Evolutionary conservation across 2,113 vertebrate genomes (phyloP).

Genomic region (Orthonyx spaldingii): DNA sequence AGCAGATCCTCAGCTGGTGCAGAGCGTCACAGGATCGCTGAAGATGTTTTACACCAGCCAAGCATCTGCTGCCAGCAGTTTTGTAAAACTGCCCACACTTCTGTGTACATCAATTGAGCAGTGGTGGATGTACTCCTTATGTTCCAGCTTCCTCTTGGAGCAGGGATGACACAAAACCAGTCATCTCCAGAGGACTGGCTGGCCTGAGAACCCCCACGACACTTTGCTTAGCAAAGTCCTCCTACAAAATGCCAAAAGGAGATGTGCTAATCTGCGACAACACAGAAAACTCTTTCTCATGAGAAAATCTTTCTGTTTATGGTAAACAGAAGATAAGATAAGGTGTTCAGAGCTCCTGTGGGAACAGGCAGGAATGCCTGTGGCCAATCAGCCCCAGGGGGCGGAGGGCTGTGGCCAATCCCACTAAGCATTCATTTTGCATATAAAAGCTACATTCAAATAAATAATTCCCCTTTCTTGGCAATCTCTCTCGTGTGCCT

Average conservation of each 20-base stretch:
- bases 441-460: too few relatives aligned
- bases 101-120: neutral
- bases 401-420: too few relatives aligned
- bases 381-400: too few relatives aligned
- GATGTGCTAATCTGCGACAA: rapidly evolving
- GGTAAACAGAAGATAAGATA: too few relatives aligned
- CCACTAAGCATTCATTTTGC: too few relatives aligned
- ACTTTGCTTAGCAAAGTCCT: neutral
- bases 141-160: neutral
- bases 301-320: too few relatives aligned
- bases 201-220: neutral
- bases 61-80: neutral
- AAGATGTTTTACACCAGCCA: neutral
- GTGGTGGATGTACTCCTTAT: neutral
- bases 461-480: too few relatives aligned
- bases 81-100: neutral
- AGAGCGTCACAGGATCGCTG: rapidly evolving
- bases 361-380: too few relatives aligned
- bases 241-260: neutral
- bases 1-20: neutral
- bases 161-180: rapidly evolving
- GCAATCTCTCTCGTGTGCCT: too few relatives aligned
- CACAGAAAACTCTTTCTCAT: too few relatives aligned
- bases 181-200: neutral
- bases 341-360: too few relatives aligned